Base-by-base conservation (phyloP, 2,797 vertebrate genomes). In the Brachyalestes nurse region DNA sequence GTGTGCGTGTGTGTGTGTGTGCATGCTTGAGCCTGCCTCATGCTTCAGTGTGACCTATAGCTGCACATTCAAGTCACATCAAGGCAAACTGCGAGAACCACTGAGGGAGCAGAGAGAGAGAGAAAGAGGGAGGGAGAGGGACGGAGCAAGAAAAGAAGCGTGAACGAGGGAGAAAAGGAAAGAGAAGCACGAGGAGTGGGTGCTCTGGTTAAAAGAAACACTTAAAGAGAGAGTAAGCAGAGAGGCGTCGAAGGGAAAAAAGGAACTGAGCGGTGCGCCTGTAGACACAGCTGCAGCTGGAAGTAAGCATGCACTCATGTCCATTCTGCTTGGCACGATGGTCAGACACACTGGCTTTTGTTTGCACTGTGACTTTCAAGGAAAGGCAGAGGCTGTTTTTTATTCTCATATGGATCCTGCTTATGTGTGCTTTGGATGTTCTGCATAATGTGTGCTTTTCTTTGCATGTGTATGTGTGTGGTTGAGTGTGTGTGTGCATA, bases 301-400 rank as follows among this genome's bases (percentile, higher is more conserved):
- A 88, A 78, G 87, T 89, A 87, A 88, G 88, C 81, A 12, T 60
- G 23, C 60, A 38, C 40, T 71, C 75, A 72, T 77, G 58, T 23
- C 80, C 65, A 45, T 77, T 60, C 42, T 80, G 69, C 78, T 82
- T 66, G 66, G 58, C 72, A 55, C 72, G 51, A 76, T 78, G 23
- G 66, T 79, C 60, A 21, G 69, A 70, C 79, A 81, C 60, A 75
- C 49, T 58, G 55, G 42, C 64, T 60, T 66, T 60, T 67, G 57
- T 76, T 78, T 72, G 38, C 49, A 42, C 42, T 62, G 6, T 62
- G 34, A 57, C 61, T 65, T 75, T 72, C 38, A 5, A 62, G 62
- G 49, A 74, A 72, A 55, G 57, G 71, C 25, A 53, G 62, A 67
- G 17, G 71, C 6, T 69, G n/a, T 13, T 47, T 47, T 49, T 40